Percentiles rank a stretch among this genome's conserved stretches.
phyloP scores from a whole-genome alignment of 35 echinoderm and acorn worm genomes.

The Apostichopus californicus region DNA sequence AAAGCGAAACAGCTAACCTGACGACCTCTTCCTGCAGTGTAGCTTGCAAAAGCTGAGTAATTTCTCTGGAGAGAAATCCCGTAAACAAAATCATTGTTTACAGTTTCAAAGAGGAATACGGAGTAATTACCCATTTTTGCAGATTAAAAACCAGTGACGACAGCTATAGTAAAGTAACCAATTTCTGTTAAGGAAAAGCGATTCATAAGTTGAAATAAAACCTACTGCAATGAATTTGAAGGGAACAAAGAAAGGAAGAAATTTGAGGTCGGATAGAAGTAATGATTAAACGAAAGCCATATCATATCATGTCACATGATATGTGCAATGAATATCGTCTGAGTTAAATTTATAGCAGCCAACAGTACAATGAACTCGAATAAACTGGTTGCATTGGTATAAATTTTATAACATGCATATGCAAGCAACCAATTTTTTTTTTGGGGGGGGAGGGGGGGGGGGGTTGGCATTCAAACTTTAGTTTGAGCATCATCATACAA shows the following conservation, averaged over 20 bases:
- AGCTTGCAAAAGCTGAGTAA: not conserved
- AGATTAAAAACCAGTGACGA: not conserved
- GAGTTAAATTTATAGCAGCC: not conserved
- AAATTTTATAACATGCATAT: too few relatives aligned
- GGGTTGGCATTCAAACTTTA: too few relatives aligned
- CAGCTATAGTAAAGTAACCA: not conserved
- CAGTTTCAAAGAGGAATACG: not conserved
- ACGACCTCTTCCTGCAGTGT: not conserved
- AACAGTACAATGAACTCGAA: not conserved
- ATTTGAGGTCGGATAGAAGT: not conserved
- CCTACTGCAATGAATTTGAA: not conserved
- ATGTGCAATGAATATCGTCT: not conserved
- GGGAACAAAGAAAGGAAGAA: not conserved
- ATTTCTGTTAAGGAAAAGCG: not conserved
- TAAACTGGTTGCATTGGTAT: not conserved
- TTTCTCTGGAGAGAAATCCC: conserved; percentile 3
- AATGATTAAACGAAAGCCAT: not conserved
- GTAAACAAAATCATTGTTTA: conserved; percentile 19
- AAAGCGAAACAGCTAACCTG: not conserved
- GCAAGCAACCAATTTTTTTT: too few relatives aligned
- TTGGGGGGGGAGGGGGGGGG: too few relatives aligned
- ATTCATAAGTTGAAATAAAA: not conserved
- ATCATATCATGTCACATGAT: not conserved
- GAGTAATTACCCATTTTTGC: conserved; percentile 8
- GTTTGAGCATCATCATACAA: too few relatives aligned